Conservation (phyloP, 2,113 vertebrate species). For the Sialia sialis region DNA sequence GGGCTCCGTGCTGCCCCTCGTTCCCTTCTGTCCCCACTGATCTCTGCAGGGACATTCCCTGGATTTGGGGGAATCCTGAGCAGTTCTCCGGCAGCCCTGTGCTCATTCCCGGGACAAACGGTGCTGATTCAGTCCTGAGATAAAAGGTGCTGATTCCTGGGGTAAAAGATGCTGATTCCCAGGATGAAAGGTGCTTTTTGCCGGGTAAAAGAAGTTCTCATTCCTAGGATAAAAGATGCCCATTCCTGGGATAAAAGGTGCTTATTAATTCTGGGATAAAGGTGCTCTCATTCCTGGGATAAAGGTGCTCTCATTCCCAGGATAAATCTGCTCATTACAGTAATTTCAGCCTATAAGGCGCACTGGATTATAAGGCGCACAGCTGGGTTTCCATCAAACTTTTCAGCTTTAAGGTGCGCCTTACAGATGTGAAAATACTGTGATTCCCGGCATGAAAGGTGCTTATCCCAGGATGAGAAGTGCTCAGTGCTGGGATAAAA, state of each 20-base stretch:
- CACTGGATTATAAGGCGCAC: no score
- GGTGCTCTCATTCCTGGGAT: background rate
- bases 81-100: no score
- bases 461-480: background rate
- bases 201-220: background rate
- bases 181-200: background rate
- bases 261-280: background rate
- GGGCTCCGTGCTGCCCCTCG: no score
- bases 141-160: background rate
- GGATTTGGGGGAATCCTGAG: no score
- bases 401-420: no score
- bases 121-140: background rate
- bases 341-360: no score
- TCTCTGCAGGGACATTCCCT: no score
- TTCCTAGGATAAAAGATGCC: background rate
- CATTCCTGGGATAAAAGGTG: background rate
- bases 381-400: no score
- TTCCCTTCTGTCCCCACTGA: no score
- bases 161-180: no score
- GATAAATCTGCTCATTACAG: no score
- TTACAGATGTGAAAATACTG: no score
- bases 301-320: rapidly evolving
- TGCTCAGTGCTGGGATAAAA: background rate
- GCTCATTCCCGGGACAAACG: background rate
- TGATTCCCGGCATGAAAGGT: rapidly evolving